Evolutionary conservation across 2,113 vertebrate species (phyloP).

Genomic region (Turdus rufiventris): DNA sequence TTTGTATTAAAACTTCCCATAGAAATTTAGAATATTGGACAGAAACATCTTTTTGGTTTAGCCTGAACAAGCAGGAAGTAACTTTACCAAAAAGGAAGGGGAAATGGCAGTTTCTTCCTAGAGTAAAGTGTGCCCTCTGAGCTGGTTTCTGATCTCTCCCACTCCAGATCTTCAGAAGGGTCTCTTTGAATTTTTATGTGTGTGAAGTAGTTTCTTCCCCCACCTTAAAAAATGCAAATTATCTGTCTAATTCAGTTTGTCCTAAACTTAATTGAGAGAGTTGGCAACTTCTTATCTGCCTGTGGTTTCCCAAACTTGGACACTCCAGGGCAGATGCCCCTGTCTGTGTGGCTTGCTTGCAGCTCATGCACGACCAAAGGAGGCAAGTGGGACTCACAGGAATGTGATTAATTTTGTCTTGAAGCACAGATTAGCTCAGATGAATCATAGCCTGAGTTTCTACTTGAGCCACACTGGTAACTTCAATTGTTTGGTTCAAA

Average conservation of each 20-base stretch:
- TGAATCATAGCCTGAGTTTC: neutral
- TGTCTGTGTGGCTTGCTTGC: accelerated
- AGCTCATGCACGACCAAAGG: neutral
- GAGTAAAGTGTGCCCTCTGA: neutral
- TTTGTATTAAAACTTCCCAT: neutral
- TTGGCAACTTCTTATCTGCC: neutral
- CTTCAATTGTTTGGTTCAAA: neutral
- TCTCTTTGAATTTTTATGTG: neutral
- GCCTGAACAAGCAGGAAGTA: neutral
- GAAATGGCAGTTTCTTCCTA: neutral
- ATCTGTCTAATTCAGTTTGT: neutral
- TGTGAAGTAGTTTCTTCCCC: neutral
- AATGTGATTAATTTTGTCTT: neutral
- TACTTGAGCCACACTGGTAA: neutral
- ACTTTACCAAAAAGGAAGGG: neutral
- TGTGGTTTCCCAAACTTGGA: neutral
- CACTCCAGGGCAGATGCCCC: neutral
- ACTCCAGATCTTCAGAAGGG: neutral
- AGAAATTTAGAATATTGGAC: neutral
- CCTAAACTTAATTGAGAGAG: neutral
- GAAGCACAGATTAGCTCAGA: neutral
- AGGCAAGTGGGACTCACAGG: accelerated
- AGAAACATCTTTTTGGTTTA: neutral
- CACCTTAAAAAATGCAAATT: neutral
- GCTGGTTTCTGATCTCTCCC: neutral